A percentile compares a stretch with the other conserved stretches of the same genome.
These are phyloP conservation scores for Opisthograptis luteolata DNA, from an alignment of 2,888 invertebrate genomes.

Conservation along the genomic window DNA sequence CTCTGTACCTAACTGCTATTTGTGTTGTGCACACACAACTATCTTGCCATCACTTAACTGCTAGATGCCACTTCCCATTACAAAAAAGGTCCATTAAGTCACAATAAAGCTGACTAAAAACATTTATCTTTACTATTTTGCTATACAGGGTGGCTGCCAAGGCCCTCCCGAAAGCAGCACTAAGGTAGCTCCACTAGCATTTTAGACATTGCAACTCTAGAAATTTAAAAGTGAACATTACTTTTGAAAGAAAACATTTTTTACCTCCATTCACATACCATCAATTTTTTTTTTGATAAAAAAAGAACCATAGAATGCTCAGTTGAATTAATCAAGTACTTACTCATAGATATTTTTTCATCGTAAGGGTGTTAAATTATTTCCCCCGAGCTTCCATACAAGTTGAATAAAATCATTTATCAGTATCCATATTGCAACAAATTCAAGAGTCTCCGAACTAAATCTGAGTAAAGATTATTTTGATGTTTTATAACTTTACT, in stretches of 20 bases:
- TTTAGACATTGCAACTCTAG: constrained; percentile 20
- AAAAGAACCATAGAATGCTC: too few relatives aligned
- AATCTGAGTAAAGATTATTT: background rate
- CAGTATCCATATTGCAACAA: background rate
- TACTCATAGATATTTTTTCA: too few relatives aligned
- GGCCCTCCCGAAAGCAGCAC: constrained; percentile 26
- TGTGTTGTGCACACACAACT: background rate
- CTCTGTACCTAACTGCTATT: background rate
- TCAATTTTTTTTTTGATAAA: too few relatives aligned
- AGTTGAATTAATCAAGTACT: too few relatives aligned
- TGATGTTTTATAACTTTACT: background rate
- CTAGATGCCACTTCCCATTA: background rate
- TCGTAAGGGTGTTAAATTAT: too few relatives aligned
- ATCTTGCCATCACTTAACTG: background rate
- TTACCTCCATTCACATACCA: too few relatives aligned
- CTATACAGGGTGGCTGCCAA: constrained; percentile 25
- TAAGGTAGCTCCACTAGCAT: constrained; percentile 21
- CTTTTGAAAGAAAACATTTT: background rate
- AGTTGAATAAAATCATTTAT: background rate
- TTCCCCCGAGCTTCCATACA: too few relatives aligned
- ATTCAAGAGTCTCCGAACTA: background rate
- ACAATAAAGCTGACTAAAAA: background rate
- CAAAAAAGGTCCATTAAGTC: background rate
- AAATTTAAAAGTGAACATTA: constrained; percentile 23
- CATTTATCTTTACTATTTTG: constrained; percentile 18